Evolutionary conservation across 2,888 invertebrate genomes (phyloP).

Genomic region (Volucella inanis): DNA sequence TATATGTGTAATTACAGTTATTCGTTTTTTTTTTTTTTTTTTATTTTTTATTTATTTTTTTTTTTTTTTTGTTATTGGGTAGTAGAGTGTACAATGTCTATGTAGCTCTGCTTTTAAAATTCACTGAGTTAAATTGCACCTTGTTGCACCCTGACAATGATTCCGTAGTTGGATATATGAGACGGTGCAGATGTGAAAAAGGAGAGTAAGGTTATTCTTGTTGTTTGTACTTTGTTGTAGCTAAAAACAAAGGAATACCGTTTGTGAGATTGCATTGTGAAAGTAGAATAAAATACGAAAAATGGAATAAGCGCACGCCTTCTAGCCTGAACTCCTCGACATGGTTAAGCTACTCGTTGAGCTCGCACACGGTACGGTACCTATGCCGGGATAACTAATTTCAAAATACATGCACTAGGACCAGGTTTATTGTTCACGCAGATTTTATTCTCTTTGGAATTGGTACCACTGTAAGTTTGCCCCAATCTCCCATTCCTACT

Average conservation of each 20-base stretch:
- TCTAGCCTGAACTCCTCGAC: conserved; percentile 49
- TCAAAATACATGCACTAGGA: conserved; percentile 53
- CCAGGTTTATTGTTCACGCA: conserved; percentile 20
- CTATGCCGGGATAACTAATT: conserved; percentile 48
- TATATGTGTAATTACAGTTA: conserved; percentile 62
- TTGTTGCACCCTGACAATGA: conserved; percentile 49
- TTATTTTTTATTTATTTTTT: too few species aligned
- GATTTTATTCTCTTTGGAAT: conserved; percentile 36
- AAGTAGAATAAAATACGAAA: conserved; percentile 50
- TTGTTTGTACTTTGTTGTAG: conserved; percentile 38
- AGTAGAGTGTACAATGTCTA: conserved; percentile 1
- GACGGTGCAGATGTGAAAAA: background rate
- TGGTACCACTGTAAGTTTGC: conserved; percentile 25
- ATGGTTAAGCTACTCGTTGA: conserved; percentile 36
- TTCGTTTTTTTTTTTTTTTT: too few species aligned
- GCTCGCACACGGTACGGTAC: background rate
- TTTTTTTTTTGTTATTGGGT: conserved; percentile 50
- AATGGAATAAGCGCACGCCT: conserved; percentile 64
- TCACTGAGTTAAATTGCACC: conserved; percentile 52
- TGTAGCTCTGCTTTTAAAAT: conserved; percentile 37
- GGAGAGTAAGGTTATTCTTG: conserved; percentile 28
- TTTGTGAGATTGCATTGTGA: conserved; percentile 57
- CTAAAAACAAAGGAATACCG: conserved; percentile 38
- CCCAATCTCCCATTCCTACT: background rate
- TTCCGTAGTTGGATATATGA: conserved; percentile 16